Conservation (phyloP, 2,888 invertebrate genomes). For the Lasioglossum villosulum region DNA sequence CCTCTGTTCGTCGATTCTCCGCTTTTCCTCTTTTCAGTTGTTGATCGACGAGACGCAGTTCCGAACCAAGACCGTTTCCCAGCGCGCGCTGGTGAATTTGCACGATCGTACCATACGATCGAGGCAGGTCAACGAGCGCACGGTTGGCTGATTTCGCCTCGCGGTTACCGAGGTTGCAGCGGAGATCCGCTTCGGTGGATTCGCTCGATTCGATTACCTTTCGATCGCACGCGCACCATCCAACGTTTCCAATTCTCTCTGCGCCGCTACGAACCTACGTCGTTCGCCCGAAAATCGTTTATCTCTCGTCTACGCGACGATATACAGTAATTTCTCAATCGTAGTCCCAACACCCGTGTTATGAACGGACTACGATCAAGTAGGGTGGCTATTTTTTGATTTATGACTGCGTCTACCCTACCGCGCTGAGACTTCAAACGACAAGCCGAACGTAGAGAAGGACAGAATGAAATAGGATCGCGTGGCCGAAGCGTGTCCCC, state of each 20-base stretch:
- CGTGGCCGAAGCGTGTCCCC: no score
- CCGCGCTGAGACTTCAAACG: no score
- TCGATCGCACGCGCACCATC: constrained; percentile 3
- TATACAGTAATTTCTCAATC: no score
- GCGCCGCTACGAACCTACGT: neutral
- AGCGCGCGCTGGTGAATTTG: neutral
- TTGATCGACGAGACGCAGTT: neutral
- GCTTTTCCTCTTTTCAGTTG: neutral
- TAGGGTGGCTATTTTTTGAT: no score
- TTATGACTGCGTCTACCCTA: no score
- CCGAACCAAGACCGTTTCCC: neutral
- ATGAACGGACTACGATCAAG: no score
- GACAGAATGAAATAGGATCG: no score
- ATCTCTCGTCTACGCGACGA: neutral
- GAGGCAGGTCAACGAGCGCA: constrained; percentile 72
- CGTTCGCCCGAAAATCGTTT: neutral
- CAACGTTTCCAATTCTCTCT: neutral
- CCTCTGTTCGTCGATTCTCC: neutral
- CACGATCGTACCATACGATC: neutral
- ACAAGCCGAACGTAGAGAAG: no score
- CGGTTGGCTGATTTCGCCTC: constrained; percentile 75
- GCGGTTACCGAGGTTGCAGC: constrained; percentile 76
- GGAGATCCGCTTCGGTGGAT: constrained; percentile 81
- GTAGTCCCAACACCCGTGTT: no score
- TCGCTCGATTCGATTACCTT: constrained; percentile 61